These are phyloP conservation scores for Geopemphigus sp. DNA, from an alignment of 1,140 invertebrate species.

Conservation along the genomic window DNA sequence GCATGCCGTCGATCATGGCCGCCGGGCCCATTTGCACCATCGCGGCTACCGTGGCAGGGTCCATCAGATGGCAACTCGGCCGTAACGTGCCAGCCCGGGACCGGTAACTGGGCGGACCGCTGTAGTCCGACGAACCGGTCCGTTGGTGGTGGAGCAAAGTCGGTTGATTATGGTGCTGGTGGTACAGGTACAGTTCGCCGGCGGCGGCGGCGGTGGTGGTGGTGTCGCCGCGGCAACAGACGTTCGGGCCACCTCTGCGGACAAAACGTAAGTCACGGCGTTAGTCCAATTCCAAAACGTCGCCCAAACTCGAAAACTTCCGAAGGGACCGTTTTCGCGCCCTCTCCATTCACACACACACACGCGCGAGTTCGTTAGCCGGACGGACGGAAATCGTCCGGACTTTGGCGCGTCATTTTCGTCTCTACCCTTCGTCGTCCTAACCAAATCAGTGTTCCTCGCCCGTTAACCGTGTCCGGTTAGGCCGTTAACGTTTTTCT, in stretches of 20 bases:
- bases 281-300: no score
- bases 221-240: conserved; percentile 48
- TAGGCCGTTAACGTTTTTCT: no score
- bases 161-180: neutral
- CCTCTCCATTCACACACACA: no score
- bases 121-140: conserved; percentile 53
- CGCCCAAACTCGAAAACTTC: no score
- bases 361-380: no score
- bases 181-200: conserved; percentile 19
- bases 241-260: conserved; percentile 52
- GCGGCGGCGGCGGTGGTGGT: no score
- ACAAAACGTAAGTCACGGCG: neutral
- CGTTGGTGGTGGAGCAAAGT: neutral
- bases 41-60: conserved; percentile 45
- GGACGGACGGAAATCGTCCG: no score
- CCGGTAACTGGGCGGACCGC: conserved; percentile 64
- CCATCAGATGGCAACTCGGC: conserved; percentile 51
- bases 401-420: no score
- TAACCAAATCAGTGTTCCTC: no score
- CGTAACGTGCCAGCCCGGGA: conserved; percentile 56
- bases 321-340: no score
- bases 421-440: no score
- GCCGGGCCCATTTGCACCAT: conserved; percentile 43
- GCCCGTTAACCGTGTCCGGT: no score
- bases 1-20: neutral